Evolutionary conservation across 1,140 invertebrate species (phyloP).

Genomic region (Nasonia giraulti): DNA sequence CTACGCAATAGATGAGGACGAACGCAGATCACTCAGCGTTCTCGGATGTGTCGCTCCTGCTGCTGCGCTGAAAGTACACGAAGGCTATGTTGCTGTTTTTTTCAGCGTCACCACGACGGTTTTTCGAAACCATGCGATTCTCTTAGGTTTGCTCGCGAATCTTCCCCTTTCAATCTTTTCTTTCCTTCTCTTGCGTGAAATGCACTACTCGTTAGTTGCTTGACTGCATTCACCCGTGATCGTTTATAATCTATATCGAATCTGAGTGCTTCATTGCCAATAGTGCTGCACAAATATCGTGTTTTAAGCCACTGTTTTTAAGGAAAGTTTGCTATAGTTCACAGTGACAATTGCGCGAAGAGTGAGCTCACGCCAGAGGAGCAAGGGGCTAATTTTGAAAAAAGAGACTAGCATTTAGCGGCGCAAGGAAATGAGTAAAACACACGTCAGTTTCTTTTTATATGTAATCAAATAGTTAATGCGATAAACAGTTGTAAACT

Average conservation of each 20-base stretch:
- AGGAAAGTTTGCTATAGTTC: neutral
- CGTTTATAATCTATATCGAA: neutral
- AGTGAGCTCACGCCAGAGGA: neutral
- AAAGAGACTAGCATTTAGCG: conserved; percentile 12
- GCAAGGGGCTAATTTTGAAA: neutral
- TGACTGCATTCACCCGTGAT: neutral
- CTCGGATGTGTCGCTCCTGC: neutral
- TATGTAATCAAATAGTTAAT: conserved; percentile 26
- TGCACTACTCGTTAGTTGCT: neutral
- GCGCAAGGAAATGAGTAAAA: neutral
- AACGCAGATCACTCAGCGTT: neutral
- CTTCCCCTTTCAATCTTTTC: too few species aligned
- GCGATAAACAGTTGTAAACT: conserved; percentile 44
- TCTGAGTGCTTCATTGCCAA: neutral
- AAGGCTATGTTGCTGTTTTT: neutral
- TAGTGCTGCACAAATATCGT: neutral
- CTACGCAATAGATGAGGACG: conserved; percentile 62
- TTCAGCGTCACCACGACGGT: neutral
- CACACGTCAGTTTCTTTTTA: conserved; percentile 25
- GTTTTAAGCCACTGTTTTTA: neutral
- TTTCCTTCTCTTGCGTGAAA: neutral
- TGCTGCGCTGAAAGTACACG: neutral
- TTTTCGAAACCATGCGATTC: too few species aligned
- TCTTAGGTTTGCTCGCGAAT: neutral
- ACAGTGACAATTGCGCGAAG: neutral